phyloP scores from a whole-genome alignment of 2,113 vertebrate species.

The Sus scrofa region DNA sequence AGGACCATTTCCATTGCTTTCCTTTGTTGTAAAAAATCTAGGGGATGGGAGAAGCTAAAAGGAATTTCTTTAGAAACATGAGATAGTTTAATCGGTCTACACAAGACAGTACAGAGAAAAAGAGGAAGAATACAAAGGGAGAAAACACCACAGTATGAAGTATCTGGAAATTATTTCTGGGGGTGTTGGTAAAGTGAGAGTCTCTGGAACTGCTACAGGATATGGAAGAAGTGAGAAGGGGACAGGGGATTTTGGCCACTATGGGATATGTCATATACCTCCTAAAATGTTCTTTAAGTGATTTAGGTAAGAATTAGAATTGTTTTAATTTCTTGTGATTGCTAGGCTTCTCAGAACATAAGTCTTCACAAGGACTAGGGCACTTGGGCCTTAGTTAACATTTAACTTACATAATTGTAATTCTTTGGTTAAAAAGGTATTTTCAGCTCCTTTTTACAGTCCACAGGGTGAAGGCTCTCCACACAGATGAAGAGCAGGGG shows the following conservation, averaged over 20 bases:
- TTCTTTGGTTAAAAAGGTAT: background rate
- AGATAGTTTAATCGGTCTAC: background rate
- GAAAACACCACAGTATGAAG: background rate
- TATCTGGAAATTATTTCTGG: background rate
- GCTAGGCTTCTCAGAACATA: background rate
- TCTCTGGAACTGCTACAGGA: background rate
- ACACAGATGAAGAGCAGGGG: background rate
- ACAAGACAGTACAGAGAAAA: background rate
- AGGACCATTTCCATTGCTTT: background rate
- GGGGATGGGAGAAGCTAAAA: background rate
- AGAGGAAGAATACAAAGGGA: background rate
- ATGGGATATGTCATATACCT: background rate
- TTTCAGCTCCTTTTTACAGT: background rate
- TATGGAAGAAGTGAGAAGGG: background rate
- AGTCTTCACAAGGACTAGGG: background rate
- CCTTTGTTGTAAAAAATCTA: conserved; percentile 11
- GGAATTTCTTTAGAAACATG: background rate
- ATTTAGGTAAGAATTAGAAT: background rate
- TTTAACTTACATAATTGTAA: background rate
- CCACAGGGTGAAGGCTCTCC: background rate
- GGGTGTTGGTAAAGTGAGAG: too few relatives aligned
- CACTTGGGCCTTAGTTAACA: background rate
- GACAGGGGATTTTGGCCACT: background rate
- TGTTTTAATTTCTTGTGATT: background rate
- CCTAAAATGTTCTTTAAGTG: background rate